Conservation (phyloP, 1,140 invertebrate genomes). For the Penaeus chinensis region DNA sequence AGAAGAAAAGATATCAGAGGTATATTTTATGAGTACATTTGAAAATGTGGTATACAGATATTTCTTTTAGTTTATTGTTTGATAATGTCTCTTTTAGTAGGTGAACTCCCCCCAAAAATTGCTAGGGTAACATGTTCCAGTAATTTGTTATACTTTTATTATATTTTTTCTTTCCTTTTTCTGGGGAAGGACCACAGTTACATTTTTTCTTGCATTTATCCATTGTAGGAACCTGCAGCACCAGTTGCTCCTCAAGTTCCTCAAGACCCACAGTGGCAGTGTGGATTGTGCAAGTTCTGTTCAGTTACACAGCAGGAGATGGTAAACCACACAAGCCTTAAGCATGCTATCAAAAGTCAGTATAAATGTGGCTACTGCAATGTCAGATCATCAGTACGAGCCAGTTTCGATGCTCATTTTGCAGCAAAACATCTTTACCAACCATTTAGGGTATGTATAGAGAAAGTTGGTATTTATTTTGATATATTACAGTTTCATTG, state of each 20-base stretch:
- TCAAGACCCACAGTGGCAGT: conserved; percentile 73
- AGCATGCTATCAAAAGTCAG: conserved; percentile 73
- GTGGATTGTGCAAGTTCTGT: conserved; percentile 76
- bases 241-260: conserved; percentile 12
- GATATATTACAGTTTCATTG: not conserved
- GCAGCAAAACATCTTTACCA: conserved; percentile 69
- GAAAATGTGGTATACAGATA: too few species aligned
- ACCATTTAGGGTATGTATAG: conserved; percentile 51
- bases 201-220: not conserved
- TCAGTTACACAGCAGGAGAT: conserved; percentile 75
- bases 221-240: conserved; percentile 9
- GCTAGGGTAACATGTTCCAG: not conserved
- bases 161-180: not conserved
- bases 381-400: conserved; percentile 72
- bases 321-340: conserved; percentile 64
- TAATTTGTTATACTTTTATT: not conserved
- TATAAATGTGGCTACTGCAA: conserved; percentile 77
- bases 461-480: not conserved
- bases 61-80: too few species aligned
- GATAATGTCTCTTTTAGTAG: too few species aligned
- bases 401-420: conserved; percentile 74
- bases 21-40: not conserved
- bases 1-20: conserved; percentile 63
- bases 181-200: not conserved
- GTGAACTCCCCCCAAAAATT: not conserved